Evolutionary conservation across 2,888 invertebrate genomes (phyloP), one percentile per base, ranked within the genome.

Genomic region (Lochmaea crataegi): DNA sequence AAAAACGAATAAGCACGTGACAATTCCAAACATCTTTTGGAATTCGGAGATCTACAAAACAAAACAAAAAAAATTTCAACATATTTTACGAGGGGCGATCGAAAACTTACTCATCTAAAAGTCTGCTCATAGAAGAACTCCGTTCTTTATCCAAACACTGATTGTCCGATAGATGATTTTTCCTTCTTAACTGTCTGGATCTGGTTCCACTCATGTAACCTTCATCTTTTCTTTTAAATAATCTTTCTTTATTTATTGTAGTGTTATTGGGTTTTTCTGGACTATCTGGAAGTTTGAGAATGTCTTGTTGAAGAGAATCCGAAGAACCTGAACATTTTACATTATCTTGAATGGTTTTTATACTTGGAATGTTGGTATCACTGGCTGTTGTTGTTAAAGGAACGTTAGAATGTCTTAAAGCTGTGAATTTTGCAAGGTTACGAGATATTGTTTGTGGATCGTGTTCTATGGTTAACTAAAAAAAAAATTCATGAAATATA

Each of bases 1-100:
- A 92, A 91, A 88, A 97, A 97, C 0, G 97, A 97, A 82, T 96
- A 92, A 18, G 97, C 96, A 63, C 97, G 90, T 51, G 94, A 93
- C 76, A 97, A 87, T 85, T 95, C 96, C 65, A 84, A 74, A 73
- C 85, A 84, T 51, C 85, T 80, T 76, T 87, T 87, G 2, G 86
- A 83, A 76, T 85, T 86, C 16, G 87, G 85, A 26, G 85, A 80
- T 16, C 89, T 89, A 41, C n/a, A 5, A 22, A 22, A 22, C 2
- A 1, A 22, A 22, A n/a, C n/a, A n/a, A 22, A 5, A 32, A 32
- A 32, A 0, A 4, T 32, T 32, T 32, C 26, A 32, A 32, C 26
- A 32, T 4, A 32, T 32, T 56, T n/a, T 18, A 56, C 10, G n/a
- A 56, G n/a, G 22, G 18, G 7, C 6, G n/a, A 56, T 18, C 0